Percentiles rank a stretch among this genome's conserved stretches.
Conservation (phyloP, 2,888 invertebrate species). For the Seira musarum region DNA sequence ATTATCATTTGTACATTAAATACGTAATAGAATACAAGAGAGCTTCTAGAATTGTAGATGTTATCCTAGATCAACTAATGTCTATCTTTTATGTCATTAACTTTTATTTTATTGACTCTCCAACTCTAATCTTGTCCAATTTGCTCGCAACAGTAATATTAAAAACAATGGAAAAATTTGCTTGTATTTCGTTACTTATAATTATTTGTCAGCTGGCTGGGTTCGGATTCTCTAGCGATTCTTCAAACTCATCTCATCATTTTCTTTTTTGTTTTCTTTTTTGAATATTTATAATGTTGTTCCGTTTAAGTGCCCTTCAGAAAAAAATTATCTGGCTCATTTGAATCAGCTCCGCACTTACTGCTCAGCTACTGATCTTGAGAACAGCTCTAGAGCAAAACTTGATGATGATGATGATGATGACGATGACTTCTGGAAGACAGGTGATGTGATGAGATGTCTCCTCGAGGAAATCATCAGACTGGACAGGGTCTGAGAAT, state of each 20-base stretch:
- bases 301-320: conserved; percentile 13
- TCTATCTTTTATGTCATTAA: conserved; percentile 44
- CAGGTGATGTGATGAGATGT: conserved; percentile 61
- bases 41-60: not conserved
- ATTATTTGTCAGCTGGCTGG: conserved; percentile 22
- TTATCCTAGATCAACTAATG: conserved; percentile 11
- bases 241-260: not conserved
- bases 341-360: not conserved
- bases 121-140: conserved; percentile 57
- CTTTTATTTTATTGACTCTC: conserved; percentile 53
- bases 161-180: not conserved
- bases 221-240: conserved; percentile 6
- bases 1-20: not conserved
- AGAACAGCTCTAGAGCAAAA: conserved; percentile 12
- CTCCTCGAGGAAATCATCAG: conserved; percentile 58
- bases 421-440: conserved; percentile 41
- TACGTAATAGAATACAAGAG: not conserved
- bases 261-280: not conserved
- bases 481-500: not conserved
- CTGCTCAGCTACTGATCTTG: conserved; percentile 28
- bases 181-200: conserved; percentile 26
- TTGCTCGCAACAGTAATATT: conserved; percentile 43
- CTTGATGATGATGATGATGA: not conserved
- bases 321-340: conserved; percentile 4
- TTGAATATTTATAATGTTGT: conserved; percentile 9